phyloP scores from a whole-genome alignment of 2,797 vertebrate species.

The Tarsius wallacei region DNA sequence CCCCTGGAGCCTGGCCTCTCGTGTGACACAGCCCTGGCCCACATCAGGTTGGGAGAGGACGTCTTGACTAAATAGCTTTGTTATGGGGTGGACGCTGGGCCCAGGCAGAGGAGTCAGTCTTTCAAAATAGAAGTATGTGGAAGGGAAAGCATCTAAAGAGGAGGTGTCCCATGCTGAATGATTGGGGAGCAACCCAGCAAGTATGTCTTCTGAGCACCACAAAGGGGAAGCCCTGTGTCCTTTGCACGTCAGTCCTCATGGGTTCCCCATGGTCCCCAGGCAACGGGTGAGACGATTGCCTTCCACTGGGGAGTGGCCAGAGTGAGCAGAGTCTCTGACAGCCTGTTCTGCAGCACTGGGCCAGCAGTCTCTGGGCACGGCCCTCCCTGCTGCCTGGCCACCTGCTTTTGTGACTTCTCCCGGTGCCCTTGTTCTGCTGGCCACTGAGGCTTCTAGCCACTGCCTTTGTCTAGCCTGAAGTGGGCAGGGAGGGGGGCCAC shows the following conservation, averaged over 20 bases:
- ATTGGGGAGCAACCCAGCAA: rapidly evolving
- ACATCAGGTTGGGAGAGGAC: neutral
- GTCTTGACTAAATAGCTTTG: neutral
- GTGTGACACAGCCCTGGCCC: neutral
- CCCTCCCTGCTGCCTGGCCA: too few relatives aligned
- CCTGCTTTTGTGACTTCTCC: too few relatives aligned
- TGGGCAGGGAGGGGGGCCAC: too few relatives aligned
- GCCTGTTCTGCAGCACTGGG: rapidly evolving
- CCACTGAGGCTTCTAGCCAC: neutral
- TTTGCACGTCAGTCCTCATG: rapidly evolving
- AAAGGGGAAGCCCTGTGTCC: neutral
- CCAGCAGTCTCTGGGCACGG: neutral
- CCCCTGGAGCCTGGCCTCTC: neutral
- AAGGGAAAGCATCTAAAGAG: neutral
- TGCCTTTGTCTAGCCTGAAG: neutral
- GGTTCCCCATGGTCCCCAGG: neutral
- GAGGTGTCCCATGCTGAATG: neutral
- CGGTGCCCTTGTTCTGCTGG: too few relatives aligned
- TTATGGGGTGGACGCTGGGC: neutral
- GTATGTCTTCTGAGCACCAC: neutral
- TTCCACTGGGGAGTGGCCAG: neutral
- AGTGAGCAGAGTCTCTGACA: neutral
- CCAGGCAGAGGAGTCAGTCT: neutral
- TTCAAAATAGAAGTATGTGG: neutral
- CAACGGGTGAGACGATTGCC: too few relatives aligned